These are phyloP conservation scores for Thunnus thynnus DNA, from an alignment of 2,113 vertebrate species.

Conservation along the genomic window DNA sequence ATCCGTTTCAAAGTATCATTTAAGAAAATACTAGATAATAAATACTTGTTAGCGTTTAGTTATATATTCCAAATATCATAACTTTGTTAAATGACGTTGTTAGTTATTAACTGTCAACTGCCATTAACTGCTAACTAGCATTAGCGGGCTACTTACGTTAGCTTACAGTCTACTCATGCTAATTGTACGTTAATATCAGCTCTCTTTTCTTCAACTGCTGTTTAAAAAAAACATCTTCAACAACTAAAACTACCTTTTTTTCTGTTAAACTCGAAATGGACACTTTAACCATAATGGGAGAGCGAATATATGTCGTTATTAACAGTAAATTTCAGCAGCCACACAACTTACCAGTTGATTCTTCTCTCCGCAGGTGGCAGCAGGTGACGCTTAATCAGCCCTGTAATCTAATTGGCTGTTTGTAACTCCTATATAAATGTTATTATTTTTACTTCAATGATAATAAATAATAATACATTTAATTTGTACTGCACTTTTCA, in stretches of 20 bases:
- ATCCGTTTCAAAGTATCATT: background rate
- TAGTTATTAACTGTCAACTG: conserved; percentile 20
- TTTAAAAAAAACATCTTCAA: background rate
- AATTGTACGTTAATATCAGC: no score
- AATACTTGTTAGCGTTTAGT: no score
- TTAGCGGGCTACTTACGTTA: background rate
- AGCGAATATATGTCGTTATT: background rate
- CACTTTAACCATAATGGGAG: background rate
- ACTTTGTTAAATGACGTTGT: background rate
- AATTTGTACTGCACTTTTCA: no score
- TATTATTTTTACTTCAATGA: no score
- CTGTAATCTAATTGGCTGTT: conserved; percentile 54
- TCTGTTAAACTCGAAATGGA: background rate
- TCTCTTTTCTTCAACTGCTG: background rate
- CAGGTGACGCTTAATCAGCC: conserved; percentile 1
- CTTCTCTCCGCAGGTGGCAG: background rate
- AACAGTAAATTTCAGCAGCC: background rate
- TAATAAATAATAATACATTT: no score
- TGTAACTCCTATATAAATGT: background rate
- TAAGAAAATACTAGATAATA: background rate
- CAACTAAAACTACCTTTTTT: background rate
- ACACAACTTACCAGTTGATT: conserved; percentile 3
- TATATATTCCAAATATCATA: background rate
- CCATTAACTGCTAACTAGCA: conserved; percentile 3
- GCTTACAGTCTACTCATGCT: no score